phyloP scores from a whole-genome alignment of 2,888 invertebrate genomes.

The Frankliniella intonsa region DNA sequence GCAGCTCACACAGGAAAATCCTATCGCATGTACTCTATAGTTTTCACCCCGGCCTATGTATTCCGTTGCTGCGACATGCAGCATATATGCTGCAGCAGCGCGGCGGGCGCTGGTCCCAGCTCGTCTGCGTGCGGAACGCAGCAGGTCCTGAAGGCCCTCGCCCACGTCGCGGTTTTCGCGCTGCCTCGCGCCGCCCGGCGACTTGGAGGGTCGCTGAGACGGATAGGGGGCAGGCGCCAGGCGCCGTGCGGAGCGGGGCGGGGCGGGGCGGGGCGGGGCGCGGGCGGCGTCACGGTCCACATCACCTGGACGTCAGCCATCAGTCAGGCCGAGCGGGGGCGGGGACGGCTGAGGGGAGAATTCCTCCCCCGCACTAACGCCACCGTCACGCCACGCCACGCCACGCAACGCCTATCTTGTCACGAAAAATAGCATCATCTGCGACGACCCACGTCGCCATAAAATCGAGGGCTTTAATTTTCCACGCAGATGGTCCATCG shows the following conservation, averaged over 20 bases:
- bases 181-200: background rate
- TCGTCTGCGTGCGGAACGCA: background rate
- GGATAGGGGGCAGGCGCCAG: background rate
- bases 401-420: too few species aligned
- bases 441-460: too few species aligned
- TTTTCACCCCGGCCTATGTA: too few species aligned
- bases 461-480: too few species aligned
- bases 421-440: too few species aligned
- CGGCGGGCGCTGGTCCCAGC: too few species aligned
- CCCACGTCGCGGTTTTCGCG: background rate
- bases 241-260: background rate
- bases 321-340: background rate
- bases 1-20: too few species aligned
- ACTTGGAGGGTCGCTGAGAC: background rate
- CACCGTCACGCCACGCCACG: too few species aligned
- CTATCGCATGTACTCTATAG: too few species aligned
- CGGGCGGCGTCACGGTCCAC: conserved; percentile 5
- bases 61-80: too few species aligned
- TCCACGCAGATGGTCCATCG: too few species aligned
- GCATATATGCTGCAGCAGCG: too few species aligned
- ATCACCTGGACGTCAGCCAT: conserved; percentile 22
- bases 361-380: background rate
- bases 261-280: background rate
- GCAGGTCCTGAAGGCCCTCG: background rate
- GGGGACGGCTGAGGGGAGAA: background rate